Conservation (phyloP, 2,888 invertebrate genomes). For the Osedax fenrisi region DNA sequence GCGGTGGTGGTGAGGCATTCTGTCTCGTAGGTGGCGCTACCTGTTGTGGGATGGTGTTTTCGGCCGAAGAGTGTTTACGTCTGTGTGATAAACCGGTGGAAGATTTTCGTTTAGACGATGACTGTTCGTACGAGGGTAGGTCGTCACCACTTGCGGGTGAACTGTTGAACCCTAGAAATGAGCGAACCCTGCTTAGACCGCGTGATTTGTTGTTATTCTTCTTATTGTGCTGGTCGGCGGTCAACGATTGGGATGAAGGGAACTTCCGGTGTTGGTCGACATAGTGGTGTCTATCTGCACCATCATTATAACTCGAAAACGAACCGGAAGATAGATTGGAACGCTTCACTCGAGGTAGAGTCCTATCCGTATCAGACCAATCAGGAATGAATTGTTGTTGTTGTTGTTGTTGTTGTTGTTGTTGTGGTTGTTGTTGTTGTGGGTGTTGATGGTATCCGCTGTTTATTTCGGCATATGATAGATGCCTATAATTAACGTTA, state of each 20-base stretch:
- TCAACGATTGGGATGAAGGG: background rate
- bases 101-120: background rate
- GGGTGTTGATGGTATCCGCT: background rate
- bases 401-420: background rate
- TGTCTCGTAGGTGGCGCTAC: background rate
- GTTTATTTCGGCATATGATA: background rate
- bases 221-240: background rate
- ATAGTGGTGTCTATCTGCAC: background rate
- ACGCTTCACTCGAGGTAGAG: background rate
- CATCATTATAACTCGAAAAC: background rate
- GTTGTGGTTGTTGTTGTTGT: background rate
- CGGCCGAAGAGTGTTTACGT: background rate
- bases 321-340: background rate
- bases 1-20: background rate
- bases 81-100: background rate
- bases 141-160: background rate
- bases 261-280: background rate
- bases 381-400: background rate
- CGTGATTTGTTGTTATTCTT: background rate
- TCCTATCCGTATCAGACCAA: background rate
- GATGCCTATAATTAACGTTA: background rate
- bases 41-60: background rate
- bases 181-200: conserved; percentile 4
- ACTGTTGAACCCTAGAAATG: conserved; percentile 6
- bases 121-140: background rate